Base-by-base conservation (phyloP, 1,140 invertebrate genomes). In the Solenopsis fugax region DNA sequence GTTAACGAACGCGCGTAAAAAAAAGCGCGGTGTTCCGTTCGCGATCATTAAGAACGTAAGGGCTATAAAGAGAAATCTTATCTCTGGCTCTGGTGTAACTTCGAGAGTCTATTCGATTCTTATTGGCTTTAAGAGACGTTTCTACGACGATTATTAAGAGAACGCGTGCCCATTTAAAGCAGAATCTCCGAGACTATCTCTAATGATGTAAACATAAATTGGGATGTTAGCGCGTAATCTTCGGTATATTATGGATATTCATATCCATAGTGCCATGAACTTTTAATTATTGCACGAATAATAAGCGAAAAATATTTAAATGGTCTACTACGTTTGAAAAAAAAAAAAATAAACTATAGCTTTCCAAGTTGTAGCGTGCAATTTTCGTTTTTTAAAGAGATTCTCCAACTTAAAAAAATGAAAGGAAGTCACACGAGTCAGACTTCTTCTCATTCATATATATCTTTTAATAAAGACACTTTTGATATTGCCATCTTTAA, bases 41-140 rank as follows among this genome's bases (percentile, higher is more conserved):
- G 45, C 29, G n/a, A 80, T 80, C 45, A 71, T 81, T 81, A 71
- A 71, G 48, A 41, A n/a, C 29, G 37, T 45, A 29, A 21, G 37
- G 34, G 16, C 29, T 56, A 37, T 45, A 80, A 41, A 81, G 10
- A 69, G 37, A 56, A 71, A 13, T 29, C 62, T 81, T 71, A 81
- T 71, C 77, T 41, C 52, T 4, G 77, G 18, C 10, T 71, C 9
- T 29, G 21, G 50, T 41, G n/a, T 56, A 69, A 56, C 37, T 71
- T 54, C 50, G 13, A 4, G 10, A 41, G 37, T 56, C 50, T 41
- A 37, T 69, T 56, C 16, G 1, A 10, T 71, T 7, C 48, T 69
- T 52, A 65, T 7, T 24, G 34, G 4, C 4, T 3, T 24, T 54
- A 56, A 21, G 9, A 69, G 34, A 52, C n/a, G 29, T 34, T 7